Evolutionary conservation across 2,797 vertebrate species (phyloP).

Genomic region (Tinamus major): DNA sequence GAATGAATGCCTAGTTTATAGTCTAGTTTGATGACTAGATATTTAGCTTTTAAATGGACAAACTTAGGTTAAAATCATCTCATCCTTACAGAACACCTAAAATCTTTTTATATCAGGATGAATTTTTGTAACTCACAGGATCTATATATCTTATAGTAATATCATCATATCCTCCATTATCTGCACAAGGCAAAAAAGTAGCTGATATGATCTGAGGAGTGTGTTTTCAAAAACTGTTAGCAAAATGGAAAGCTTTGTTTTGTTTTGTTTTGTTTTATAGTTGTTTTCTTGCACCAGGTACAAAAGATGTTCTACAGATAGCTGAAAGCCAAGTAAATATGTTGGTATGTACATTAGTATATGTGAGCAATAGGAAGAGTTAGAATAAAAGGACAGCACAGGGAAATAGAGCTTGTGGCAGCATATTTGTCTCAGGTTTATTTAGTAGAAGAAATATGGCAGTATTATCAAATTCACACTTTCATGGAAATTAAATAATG

Average conservation of each 20-base stretch:
- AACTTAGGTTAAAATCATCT: neutral
- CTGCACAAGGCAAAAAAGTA: neutral
- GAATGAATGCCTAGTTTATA: neutral
- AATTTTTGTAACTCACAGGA: neutral
- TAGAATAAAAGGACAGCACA: neutral
- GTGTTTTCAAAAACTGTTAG: neutral
- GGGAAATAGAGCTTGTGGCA: neutral
- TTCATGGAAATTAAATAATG: neutral
- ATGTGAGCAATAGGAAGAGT: neutral
- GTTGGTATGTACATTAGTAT: neutral
- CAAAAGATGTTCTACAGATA: neutral
- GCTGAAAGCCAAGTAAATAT: neutral
- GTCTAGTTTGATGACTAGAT: neutral
- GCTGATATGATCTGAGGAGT: neutral
- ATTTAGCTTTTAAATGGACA: neutral
- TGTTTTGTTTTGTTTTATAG: neutral
- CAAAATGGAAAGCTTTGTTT: neutral
- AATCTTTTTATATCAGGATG: neutral
- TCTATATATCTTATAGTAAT: neutral
- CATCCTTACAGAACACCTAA: neutral
- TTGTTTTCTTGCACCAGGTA: neutral
- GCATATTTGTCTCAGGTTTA: accelerated
- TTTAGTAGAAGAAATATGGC: neutral
- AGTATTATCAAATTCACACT: neutral
- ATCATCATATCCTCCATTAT: neutral